Evolutionary conservation across 1,140 invertebrate species (phyloP).

Genomic region (Drosophila cardini): DNA sequence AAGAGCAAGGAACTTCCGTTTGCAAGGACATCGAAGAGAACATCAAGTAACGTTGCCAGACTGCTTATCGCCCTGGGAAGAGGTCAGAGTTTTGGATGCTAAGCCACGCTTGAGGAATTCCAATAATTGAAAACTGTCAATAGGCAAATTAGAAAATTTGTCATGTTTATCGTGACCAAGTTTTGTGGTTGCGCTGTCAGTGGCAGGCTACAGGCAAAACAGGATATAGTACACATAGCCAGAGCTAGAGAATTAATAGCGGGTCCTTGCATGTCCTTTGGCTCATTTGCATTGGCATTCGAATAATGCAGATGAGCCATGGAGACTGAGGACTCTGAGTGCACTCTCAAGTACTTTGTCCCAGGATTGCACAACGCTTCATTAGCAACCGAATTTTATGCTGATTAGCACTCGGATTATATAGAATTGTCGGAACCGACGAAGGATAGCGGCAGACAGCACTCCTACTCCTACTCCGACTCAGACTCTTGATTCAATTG

Average conservation of each 20-base stretch:
- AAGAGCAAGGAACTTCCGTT: constrained; percentile 48
- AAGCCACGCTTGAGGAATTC: constrained; percentile 58
- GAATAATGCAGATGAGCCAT: constrained; percentile 34
- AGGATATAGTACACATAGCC: background rate
- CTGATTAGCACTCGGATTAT: constrained; percentile 60
- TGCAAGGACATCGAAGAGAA: constrained; percentile 21
- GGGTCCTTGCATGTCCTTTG: constrained; percentile 45
- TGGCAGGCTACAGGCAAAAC: constrained; percentile 1
- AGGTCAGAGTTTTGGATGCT: constrained; percentile 7
- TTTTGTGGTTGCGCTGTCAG: constrained; percentile 50
- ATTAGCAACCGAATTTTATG: constrained; percentile 73
- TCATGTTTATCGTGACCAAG: constrained; percentile 67
- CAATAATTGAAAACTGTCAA: constrained; percentile 81
- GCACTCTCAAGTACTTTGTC: constrained; percentile 55
- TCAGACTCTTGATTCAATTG: constrained; percentile 7
- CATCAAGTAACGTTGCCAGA: background rate
- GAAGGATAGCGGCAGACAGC: background rate
- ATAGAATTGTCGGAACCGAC: background rate
- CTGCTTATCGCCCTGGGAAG: constrained; percentile 41
- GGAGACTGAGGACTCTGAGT: constrained; percentile 4
- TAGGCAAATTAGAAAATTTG: constrained; percentile 76
- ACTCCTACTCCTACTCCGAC: too few species aligned
- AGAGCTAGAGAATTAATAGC: constrained; percentile 46
- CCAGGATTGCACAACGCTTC: constrained; percentile 71
- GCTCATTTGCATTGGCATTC: constrained; percentile 64